phyloP scores from a whole-genome alignment of 2,888 invertebrate genomes.

The Pseudococcus viburni region DNA sequence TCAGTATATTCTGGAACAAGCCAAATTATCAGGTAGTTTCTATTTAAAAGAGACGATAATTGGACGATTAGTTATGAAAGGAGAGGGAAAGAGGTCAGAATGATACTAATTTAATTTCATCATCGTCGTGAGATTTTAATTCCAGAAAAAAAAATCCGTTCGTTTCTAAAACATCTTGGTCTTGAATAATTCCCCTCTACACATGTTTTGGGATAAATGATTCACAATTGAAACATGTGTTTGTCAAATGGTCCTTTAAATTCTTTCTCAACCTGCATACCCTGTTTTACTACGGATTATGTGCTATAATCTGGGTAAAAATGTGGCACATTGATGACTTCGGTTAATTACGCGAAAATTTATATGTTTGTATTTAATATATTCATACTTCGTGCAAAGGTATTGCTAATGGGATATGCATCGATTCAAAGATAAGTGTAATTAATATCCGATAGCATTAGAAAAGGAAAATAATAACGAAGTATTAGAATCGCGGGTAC shows the following conservation, averaged over 20 bases:
- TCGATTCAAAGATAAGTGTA: too few relatives aligned
- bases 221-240: neutral
- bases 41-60: slow-evolving; percentile 57
- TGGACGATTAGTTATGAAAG: neutral
- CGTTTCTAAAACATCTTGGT: neutral
- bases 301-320: neutral
- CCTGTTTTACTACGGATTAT: neutral
- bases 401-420: neutral
- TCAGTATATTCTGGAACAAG: slow-evolving; percentile 90
- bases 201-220: neutral
- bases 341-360: neutral
- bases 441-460: too few relatives aligned
- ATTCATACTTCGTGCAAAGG: neutral
- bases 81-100: neutral
- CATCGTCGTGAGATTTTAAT: too few relatives aligned
- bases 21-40: slow-evolving; percentile 78
- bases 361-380: neutral
- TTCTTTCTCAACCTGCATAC: neutral
- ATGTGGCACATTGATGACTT: neutral
- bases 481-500: too few relatives aligned
- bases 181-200: neutral
- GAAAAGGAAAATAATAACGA: too few relatives aligned
- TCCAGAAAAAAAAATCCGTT: neutral
- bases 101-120: too few relatives aligned
- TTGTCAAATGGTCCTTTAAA: neutral